These are phyloP conservation scores for Xanthorhoe designata DNA, from an alignment of 2,888 invertebrate species.

Conservation along the genomic window DNA sequence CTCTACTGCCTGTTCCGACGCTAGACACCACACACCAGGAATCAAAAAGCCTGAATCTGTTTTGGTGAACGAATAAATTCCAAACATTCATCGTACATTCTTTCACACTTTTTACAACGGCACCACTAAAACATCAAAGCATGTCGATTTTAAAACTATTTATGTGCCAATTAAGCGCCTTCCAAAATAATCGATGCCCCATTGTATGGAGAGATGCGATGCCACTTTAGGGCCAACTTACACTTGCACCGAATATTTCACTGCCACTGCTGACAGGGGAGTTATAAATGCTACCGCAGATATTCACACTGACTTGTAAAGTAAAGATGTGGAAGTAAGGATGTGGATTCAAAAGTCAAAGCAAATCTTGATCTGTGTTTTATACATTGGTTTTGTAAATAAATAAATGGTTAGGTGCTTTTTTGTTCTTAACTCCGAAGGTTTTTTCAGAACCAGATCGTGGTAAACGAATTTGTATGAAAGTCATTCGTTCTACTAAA, in stretches of 20 bases:
- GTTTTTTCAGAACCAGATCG: no score
- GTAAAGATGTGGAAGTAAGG: no score
- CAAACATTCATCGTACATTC: constrained; percentile 8
- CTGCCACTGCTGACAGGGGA: constrained; percentile 57
- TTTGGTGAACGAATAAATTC: constrained; percentile 1
- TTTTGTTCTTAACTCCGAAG: no score
- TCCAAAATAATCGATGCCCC: constrained; percentile 66
- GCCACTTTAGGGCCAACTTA: constrained; percentile 55
- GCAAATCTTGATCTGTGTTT: background rate
- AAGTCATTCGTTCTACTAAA: no score
- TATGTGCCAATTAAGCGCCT: constrained; percentile 62
- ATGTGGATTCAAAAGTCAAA: background rate
- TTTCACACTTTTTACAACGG: constrained; percentile 38
- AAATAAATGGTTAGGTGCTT: no score
- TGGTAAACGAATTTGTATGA: no score
- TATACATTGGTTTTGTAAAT: background rate
- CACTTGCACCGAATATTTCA: constrained; percentile 63
- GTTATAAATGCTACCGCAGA: constrained; percentile 63
- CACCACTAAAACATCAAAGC: constrained; percentile 41
- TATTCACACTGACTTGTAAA: constrained; percentile 54
- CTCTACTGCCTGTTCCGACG: no score
- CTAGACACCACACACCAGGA: no score
- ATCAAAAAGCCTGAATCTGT: background rate
- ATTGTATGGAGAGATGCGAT: constrained; percentile 60
- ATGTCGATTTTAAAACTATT: constrained; percentile 49